Evolutionary conservation across 2,113 vertebrate genomes (phyloP), one percentile per base, ranked within the genome.

Genomic region (Rhinolophus ferrumequinum): DNA sequence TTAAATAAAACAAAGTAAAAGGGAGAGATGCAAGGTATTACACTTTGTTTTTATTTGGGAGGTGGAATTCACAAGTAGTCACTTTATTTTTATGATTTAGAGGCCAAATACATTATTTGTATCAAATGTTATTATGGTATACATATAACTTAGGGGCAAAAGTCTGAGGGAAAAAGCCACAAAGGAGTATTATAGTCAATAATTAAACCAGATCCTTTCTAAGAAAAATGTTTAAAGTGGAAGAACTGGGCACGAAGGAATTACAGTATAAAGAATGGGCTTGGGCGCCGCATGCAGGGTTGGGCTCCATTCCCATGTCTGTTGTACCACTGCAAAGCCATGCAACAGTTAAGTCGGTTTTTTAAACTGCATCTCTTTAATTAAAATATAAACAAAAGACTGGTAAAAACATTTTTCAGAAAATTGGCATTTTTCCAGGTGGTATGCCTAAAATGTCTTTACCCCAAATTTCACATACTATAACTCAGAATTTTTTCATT

Each of bases 191-290:
- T 88, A 73, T 11, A 94, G 77, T 77, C 83, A 89, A 12, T 82
- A 85, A 86, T 97, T 96, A 95, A 96, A 82, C 38, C 38, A 81
- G 7, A 15, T 91, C 26, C 58, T 92, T 93, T 72, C 56, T 95
- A 60, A 84, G n/a, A n/a, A 88, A 84, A 77, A 94, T 50, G 3
- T 14, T 72, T 19, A 54, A 35, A 75, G 47, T 69, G 6, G 21
- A 79, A 92, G 64, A 73, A 14, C 50, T 93, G 33, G 67, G 66
- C n/a, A 58, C 28, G 28, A 14, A 26, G 66, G 26, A n/a, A n/a
- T 50, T 26, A 11, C 4, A 24, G 41, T 2, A 5, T 56, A 24
- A 56, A 56, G 56, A 72, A 26, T 62, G 52, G 44, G 5, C 67
- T 33, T 14, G 14, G 21, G 26, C 50, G 41, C 41, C 41, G 52